Conservation (phyloP, 2,888 invertebrate species). For the Megamerina dolium region DNA sequence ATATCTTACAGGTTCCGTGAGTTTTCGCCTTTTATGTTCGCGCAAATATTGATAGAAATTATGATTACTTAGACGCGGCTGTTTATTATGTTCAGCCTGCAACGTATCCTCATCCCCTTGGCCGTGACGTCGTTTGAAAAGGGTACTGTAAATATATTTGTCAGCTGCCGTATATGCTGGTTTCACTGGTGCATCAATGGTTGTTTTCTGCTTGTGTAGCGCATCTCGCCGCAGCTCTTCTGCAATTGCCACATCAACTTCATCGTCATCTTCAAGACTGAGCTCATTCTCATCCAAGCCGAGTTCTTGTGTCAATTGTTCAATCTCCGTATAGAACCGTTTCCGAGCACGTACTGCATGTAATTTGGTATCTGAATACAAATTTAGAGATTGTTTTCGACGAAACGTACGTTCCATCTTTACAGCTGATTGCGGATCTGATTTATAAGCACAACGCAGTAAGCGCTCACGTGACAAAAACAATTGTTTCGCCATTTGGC, state of each 20-base stretch:
- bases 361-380: constrained; percentile 47
- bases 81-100: constrained; percentile 28
- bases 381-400: constrained; percentile 39
- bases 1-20: constrained; percentile 59
- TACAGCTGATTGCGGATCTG: constrained; percentile 52
- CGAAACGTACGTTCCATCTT: constrained; percentile 22
- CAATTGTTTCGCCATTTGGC: constrained; percentile 57
- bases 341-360: constrained; percentile 55
- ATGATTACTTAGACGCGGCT: constrained; percentile 30
- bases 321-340: constrained; percentile 57
- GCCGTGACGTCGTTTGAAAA: constrained; percentile 31
- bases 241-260: constrained; percentile 20
- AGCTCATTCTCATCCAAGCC: constrained; percentile 52
- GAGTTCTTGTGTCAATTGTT: constrained; percentile 63
- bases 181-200: constrained; percentile 3
- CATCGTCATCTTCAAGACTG: constrained; percentile 63
- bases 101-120: constrained; percentile 34
- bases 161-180: constrained; percentile 30
- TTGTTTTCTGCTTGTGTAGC: neutral
- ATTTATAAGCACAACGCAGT: constrained; percentile 59
- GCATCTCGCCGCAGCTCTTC: constrained; percentile 2
- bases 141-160: constrained; percentile 39
- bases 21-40: constrained; percentile 65
- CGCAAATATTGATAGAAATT: constrained; percentile 59
- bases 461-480: constrained; percentile 68